A percentile compares a stretch with the other conserved stretches of the same genome.
These are phyloP conservation scores for Leptinotarsa haldemani DNA, from an alignment of 2,888 invertebrate species.

Conservation along the genomic window DNA sequence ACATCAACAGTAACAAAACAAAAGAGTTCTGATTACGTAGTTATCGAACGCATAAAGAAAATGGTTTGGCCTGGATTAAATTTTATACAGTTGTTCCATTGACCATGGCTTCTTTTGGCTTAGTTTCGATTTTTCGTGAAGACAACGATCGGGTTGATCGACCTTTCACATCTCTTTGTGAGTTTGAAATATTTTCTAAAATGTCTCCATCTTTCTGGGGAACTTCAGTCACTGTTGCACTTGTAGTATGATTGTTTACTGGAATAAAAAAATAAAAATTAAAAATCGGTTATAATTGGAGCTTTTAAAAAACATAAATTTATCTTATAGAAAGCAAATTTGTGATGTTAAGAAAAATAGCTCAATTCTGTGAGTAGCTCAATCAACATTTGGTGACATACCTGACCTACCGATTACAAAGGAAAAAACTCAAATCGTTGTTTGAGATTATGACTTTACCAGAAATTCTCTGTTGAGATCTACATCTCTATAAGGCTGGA, in stretches of 20 bases:
- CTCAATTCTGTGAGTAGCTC: too few relatives aligned
- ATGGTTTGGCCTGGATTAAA: constrained; percentile 11
- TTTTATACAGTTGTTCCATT: constrained; percentile 73
- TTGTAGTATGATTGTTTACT: constrained; percentile 49
- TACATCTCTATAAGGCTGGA: too few relatives aligned
- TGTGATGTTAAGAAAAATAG: not conserved
- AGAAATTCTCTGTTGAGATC: too few relatives aligned
- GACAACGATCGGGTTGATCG: constrained; percentile 60
- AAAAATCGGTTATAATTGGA: not conserved
- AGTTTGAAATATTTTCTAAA: constrained; percentile 46
- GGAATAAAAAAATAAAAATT: constrained; percentile 43
- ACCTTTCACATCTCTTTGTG: constrained; percentile 59
- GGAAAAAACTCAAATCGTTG: too few relatives aligned
- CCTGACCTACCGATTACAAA: too few relatives aligned
- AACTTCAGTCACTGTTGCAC: constrained; percentile 27
- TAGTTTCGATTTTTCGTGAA: constrained; percentile 63
- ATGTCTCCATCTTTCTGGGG: constrained; percentile 39
- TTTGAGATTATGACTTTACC: too few relatives aligned
- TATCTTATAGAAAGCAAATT: not conserved
- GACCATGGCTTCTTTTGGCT: constrained; percentile 74
- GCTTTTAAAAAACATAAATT: not conserved
- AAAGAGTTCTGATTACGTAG: constrained; percentile 46
- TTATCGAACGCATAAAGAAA: constrained; percentile 50
- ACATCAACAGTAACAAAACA: constrained; percentile 51
- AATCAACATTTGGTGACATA: too few relatives aligned